Evolutionary conservation across 2,888 invertebrate species (phyloP).

Genomic region (Lasius fuliginosus): DNA sequence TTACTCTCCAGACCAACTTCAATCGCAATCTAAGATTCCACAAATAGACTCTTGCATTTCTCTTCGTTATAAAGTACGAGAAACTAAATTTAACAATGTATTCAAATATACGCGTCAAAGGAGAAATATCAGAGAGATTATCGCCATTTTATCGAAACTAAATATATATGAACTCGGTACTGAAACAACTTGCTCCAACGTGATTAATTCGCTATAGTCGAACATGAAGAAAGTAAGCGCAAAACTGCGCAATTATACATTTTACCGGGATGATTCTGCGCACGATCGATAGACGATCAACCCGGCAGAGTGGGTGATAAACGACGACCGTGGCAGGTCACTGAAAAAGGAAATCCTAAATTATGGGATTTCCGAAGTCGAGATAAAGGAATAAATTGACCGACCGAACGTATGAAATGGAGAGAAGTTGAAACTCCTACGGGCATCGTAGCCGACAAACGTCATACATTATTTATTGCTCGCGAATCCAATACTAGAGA

Average conservation of each 20-base stretch:
- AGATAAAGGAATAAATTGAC: constrained; percentile 54
- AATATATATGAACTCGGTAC: not conserved
- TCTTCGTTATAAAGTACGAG: not conserved
- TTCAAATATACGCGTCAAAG: not conserved
- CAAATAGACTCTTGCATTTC: constrained; percentile 19
- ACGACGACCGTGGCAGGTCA: constrained; percentile 51
- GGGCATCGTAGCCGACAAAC: constrained; percentile 5
- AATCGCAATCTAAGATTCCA: not conserved
- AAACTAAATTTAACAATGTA: not conserved
- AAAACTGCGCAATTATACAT: not conserved
- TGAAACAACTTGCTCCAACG: not conserved
- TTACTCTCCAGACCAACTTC: constrained; percentile 15
- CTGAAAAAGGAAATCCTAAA: constrained; percentile 49
- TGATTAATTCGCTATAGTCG: not conserved
- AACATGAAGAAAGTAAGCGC: not conserved
- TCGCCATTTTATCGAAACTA: not conserved
- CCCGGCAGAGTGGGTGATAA: constrained; percentile 20
- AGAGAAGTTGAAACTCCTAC: constrained; percentile 9
- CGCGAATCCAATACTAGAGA: not conserved
- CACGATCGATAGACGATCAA: constrained; percentile 26
- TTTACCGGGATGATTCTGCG: not conserved
- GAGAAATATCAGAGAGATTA: not conserved
- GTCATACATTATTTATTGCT: constrained; percentile 6
- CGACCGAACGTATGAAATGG: constrained; percentile 16
- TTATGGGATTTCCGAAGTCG: constrained; percentile 46